Evolutionary conservation across 2,797 vertebrate species (phyloP).

Genomic region (Denticeps clupeoides): DNA sequence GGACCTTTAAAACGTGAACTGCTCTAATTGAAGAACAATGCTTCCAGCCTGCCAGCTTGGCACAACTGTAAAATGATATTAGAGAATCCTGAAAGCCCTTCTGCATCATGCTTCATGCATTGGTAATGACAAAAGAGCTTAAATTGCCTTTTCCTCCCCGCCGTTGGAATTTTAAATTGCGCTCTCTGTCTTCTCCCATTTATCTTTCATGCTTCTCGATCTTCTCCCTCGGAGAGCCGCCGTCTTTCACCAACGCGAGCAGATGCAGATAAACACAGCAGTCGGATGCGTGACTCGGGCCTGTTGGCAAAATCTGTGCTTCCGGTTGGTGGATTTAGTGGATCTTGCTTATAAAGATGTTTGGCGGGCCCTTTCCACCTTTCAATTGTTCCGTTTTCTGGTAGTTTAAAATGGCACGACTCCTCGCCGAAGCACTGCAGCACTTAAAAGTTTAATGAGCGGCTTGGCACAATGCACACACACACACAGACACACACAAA

Average conservation of each 20-base stretch:
- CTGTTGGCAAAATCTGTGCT: no score
- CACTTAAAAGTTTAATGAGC: no score
- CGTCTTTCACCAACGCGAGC: slow-evolving; percentile 29
- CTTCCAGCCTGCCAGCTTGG: slow-evolving; percentile 53
- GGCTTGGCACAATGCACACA: no score
- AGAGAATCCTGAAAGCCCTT: slow-evolving; percentile 34
- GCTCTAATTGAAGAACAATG: slow-evolving; percentile 50
- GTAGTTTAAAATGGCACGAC: no score
- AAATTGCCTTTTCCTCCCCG: slow-evolving; percentile 34
- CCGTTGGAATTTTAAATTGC: slow-evolving; percentile 39
- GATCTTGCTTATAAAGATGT: no score
- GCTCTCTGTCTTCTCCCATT: slow-evolving; percentile 36
- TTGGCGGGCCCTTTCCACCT: no score
- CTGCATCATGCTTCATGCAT: slow-evolving; percentile 45
- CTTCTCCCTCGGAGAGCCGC: slow-evolving; percentile 29
- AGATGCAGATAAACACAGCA: slow-evolving; percentile 25
- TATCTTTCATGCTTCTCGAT: slow-evolving; percentile 39
- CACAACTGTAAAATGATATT: slow-evolving; percentile 43
- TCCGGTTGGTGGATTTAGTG: no score
- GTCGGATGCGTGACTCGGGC: no score
- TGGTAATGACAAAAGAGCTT: slow-evolving; percentile 43
- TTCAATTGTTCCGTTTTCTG: no score
- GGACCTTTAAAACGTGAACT: slow-evolving; percentile 45
- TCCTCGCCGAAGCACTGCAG: no score
- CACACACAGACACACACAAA: no score